Evolutionary conservation across 2,888 invertebrate genomes (phyloP).

Genomic region (Cryptocheilus praepositus): DNA sequence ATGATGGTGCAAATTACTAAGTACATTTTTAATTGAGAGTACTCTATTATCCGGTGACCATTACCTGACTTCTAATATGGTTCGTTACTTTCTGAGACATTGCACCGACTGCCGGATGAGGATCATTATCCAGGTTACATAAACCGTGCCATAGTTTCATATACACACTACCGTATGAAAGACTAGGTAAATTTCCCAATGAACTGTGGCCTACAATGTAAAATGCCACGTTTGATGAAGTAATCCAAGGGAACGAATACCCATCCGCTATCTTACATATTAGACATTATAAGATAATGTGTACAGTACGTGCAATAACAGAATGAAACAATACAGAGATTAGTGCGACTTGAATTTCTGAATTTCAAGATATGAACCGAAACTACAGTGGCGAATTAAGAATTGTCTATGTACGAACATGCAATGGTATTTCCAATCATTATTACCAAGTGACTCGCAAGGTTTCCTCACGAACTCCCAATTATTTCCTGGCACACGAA

Average conservation of each 20-base stretch:
- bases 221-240: background rate
- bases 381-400: conserved; percentile 30
- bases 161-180: conserved; percentile 86
- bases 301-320: background rate
- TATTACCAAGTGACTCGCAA: conserved; percentile 74
- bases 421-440: conserved; percentile 53
- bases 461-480: conserved; percentile 75
- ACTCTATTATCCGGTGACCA: background rate
- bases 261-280: no score
- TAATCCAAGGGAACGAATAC: no score
- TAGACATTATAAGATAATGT: background rate
- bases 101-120: conserved; percentile 87
- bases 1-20: background rate
- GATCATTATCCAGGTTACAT: conserved; percentile 87
- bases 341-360: background rate
- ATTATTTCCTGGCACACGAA: conserved; percentile 71
- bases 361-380: conserved; percentile 18
- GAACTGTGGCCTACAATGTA: conserved; percentile 68
- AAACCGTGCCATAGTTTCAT: conserved; percentile 93
- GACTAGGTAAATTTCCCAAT: conserved; percentile 75
- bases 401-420: conserved; percentile 48
- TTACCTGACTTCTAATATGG: conserved; percentile 85
- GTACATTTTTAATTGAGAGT: background rate
- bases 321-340: no score
- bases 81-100: conserved; percentile 88